phyloP scores from a whole-genome alignment of 2,113 vertebrate species.

The Perca fluviatilis region DNA sequence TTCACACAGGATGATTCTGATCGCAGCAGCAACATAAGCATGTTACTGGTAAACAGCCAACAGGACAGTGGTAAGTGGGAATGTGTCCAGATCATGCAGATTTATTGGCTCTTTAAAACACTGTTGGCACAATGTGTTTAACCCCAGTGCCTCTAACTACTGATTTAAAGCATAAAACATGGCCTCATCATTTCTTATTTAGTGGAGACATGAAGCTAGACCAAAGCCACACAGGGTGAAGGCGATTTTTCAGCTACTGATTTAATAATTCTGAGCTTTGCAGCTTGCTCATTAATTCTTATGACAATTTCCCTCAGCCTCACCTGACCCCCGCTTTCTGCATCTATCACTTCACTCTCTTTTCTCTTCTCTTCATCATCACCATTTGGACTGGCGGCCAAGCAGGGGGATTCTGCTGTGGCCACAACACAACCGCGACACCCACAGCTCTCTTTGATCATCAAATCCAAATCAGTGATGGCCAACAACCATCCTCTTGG shows the following conservation, averaged over 20 bases:
- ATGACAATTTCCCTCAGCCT: slow-evolving; percentile 9
- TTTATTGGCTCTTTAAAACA: slow-evolving; percentile 10
- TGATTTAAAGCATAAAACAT: slow-evolving; percentile 33
- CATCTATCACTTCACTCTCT: slow-evolving; percentile 24
- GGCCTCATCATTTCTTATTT: slow-evolving; percentile 7
- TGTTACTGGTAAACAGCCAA: slow-evolving; percentile 40
- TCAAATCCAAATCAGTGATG: slow-evolving; percentile 31
- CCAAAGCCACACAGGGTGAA: slow-evolving; percentile 2
- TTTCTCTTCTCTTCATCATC: slow-evolving; percentile 33
- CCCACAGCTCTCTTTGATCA: slow-evolving; percentile 57
- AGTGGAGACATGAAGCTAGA: slow-evolving; percentile 19
- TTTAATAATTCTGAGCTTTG: slow-evolving; percentile 42
- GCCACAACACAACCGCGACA: slow-evolving; percentile 38
- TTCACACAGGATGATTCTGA: slow-evolving; percentile 58
- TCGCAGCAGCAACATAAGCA: slow-evolving; percentile 45
- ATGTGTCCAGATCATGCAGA: slow-evolving; percentile 19
- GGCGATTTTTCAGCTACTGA: slow-evolving; percentile 36
- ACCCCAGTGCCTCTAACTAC: slow-evolving; percentile 1
- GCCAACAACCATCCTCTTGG: slow-evolving; percentile 26
- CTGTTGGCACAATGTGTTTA: neutral
- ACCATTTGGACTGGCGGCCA: slow-evolving; percentile 35
- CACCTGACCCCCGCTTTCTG: slow-evolving; percentile 10
- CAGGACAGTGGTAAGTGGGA: neutral
- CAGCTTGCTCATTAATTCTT: slow-evolving; percentile 37
- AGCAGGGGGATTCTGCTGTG: slow-evolving; percentile 14